Conservation (phyloP, 2,797 vertebrate species). For the Myioborus miniatus region DNA sequence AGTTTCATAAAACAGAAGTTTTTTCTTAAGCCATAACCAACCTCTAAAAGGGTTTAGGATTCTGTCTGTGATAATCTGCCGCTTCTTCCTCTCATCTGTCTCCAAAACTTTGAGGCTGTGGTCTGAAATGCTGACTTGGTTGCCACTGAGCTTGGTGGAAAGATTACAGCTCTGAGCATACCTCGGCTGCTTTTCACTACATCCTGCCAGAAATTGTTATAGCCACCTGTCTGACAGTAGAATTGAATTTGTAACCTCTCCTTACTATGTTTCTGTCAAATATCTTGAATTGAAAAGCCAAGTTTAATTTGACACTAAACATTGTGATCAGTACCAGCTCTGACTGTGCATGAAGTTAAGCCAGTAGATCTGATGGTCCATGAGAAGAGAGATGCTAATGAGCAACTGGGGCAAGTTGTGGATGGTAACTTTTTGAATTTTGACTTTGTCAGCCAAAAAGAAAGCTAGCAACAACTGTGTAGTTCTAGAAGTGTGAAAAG, state of each 20-base stretch:
- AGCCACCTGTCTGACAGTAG: background rate
- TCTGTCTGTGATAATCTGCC: background rate
- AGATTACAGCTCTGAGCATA: background rate
- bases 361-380: background rate
- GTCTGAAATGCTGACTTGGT: background rate
- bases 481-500: background rate
- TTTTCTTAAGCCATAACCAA: background rate
- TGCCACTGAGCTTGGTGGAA: background rate
- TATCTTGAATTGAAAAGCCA: background rate
- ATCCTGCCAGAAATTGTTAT: background rate
- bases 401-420: background rate
- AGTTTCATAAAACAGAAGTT: background rate
- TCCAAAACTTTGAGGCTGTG: background rate
- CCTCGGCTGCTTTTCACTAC: background rate
- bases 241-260: background rate
- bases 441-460: background rate
- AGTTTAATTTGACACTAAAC: background rate
- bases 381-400: background rate
- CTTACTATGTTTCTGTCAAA: background rate
- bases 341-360: background rate
- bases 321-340: background rate
- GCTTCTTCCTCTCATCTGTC: background rate
- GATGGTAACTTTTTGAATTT: background rate
- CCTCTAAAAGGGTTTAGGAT: background rate
- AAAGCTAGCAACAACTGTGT: background rate